Conservation (phyloP, 2,113 vertebrate species). For the Lampris megalopsis region DNA sequence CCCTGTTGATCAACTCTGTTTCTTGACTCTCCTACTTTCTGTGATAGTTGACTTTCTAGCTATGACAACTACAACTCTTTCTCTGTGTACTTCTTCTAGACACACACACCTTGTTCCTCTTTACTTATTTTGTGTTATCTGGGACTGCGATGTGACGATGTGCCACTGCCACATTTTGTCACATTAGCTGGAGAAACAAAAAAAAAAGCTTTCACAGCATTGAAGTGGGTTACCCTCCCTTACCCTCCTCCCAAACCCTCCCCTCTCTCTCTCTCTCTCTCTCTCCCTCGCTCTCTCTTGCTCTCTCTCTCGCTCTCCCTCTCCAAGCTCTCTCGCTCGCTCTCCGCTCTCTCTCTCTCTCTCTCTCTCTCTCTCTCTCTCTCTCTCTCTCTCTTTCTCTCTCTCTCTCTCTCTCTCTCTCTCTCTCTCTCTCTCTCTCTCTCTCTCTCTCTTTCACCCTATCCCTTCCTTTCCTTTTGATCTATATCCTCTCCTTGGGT, state of each 20-base stretch:
- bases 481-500: slow-evolving; percentile 66
- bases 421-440: slow-evolving; percentile 29
- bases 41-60: slow-evolving; percentile 65
- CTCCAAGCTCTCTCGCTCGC: too few species aligned
- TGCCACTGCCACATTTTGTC: slow-evolving; percentile 89
- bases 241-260: slow-evolving; percentile 77
- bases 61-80: slow-evolving; percentile 58
- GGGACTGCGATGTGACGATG: slow-evolving; percentile 94
- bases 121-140: slow-evolving; percentile 82
- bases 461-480: too few species aligned
- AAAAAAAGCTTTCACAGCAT: slow-evolving; percentile 85
- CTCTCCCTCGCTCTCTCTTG: slow-evolving; percentile 63
- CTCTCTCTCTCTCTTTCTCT: slow-evolving; percentile 24
- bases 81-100: slow-evolving; percentile 68
- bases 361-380: slow-evolving; percentile 9
- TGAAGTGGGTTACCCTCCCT: slow-evolving; percentile 88
- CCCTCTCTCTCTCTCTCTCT: slow-evolving; percentile 68
- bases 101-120: slow-evolving; percentile 74
- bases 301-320: slow-evolving; percentile 65
- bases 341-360: too few species aligned
- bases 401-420: slow-evolving; percentile 30
- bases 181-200: slow-evolving; percentile 89
- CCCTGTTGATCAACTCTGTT: slow-evolving; percentile 78
- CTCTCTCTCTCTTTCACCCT: slow-evolving; percentile 11
- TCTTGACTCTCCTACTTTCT: slow-evolving; percentile 74